These are phyloP conservation scores for Spongilla lacustris DNA, from an alignment of 37 sponge, comb jelly and placozoan species.

Conservation along the genomic window DNA sequence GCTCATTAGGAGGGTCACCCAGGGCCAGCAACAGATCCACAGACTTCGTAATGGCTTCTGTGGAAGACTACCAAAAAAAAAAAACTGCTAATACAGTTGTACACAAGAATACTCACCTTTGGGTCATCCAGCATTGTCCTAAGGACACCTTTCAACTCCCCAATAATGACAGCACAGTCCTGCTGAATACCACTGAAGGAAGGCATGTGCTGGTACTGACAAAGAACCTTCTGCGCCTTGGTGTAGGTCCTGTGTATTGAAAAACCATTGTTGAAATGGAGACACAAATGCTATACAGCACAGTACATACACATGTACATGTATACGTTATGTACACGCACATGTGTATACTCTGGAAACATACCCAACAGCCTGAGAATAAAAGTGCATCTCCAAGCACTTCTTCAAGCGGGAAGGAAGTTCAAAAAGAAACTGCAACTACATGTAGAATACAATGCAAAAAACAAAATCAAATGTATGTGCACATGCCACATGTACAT, in stretches of 20 bases:
- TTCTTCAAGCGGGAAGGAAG: constrained; percentile 95
- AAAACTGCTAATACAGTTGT: not conserved
- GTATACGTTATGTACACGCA: too few species aligned
- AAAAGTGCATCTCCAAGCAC: constrained; percentile 90
- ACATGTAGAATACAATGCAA: constrained; percentile 1
- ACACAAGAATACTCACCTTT: not conserved
- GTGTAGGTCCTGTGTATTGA: constrained; percentile 75
- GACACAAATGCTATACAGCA: not conserved
- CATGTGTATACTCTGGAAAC: not conserved
- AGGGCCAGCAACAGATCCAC: constrained; percentile 93
- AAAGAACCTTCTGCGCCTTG: constrained; percentile 81
- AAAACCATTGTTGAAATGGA: not conserved
- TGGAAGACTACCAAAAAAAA: constrained; percentile 29
- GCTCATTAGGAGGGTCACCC: constrained; percentile 75
- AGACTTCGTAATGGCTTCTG: constrained; percentile 78
- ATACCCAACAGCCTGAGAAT: constrained; percentile 92
- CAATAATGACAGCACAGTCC: constrained; percentile 90
- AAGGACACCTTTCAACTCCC: constrained; percentile 65
- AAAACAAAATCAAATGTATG: not conserved
- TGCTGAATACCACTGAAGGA: constrained; percentile 92
- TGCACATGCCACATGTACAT: not conserved
- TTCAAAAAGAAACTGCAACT: constrained; percentile 98
- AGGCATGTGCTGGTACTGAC: constrained; percentile 94
- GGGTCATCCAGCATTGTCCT: constrained; percentile 61
- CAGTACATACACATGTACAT: not conserved